Conservation (phyloP, 2,113 vertebrate genomes). For the Rhinoptilus africanus region DNA sequence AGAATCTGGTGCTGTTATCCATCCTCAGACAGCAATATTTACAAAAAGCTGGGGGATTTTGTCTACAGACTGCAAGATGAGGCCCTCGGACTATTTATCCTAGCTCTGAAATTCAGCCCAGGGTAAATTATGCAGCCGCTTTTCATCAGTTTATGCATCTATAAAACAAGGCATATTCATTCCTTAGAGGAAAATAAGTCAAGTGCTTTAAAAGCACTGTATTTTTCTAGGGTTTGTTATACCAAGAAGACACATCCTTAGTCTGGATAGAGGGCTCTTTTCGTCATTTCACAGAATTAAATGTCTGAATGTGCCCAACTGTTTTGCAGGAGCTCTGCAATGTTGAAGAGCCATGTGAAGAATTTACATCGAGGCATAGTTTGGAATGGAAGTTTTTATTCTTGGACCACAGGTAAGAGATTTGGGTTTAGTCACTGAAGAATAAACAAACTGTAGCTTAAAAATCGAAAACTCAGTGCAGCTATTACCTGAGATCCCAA, state of each 20-base stretch:
- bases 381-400: conserved; percentile 87
- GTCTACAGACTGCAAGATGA: neutral
- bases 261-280: neutral
- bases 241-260: neutral
- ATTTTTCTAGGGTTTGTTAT: neutral
- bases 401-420: conserved; percentile 82
- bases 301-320: neutral
- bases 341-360: conserved; percentile 77
- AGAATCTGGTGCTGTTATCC: neutral
- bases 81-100: neutral
- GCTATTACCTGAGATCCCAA: neutral
- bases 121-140: neutral
- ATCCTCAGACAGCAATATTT: neutral
- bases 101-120: neutral
- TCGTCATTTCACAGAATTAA: neutral
- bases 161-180: neutral
- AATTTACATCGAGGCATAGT: conserved; percentile 82
- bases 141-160: neutral
- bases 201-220: neutral
- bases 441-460: neutral
- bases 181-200: neutral
- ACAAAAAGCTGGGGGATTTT: neutral
- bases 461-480: neutral
- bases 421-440: neutral
- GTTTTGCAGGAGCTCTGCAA: conserved; percentile 81